Percentiles rank a stretch among this genome's conserved stretches.
phyloP scores from a whole-genome alignment of 2,888 invertebrate species.

The Chromoteleia sp. region DNA sequence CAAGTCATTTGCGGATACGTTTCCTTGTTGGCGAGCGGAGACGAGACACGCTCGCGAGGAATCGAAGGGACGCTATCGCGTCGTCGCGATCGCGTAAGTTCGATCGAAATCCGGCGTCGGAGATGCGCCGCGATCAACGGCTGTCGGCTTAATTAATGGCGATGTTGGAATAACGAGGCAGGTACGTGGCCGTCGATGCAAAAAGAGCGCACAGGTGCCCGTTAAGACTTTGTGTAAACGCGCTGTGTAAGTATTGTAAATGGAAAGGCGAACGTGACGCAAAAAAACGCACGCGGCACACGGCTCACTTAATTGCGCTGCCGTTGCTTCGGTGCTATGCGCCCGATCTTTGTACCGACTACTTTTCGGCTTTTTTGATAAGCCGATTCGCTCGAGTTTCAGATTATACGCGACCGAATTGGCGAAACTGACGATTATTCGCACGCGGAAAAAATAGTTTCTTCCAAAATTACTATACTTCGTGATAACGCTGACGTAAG shows the following conservation, averaged over 20 bases:
- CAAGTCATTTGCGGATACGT: slow-evolving; percentile 47
- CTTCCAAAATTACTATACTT: too few species aligned
- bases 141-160: slow-evolving; percentile 76
- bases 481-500: too few species aligned
- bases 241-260: slow-evolving; percentile 56
- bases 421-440: too few species aligned
- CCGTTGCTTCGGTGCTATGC: slow-evolving; percentile 32
- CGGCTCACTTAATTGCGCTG: slow-evolving; percentile 72
- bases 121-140: slow-evolving; percentile 61
- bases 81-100: slow-evolving; percentile 52
- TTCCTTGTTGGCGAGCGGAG: slow-evolving; percentile 15
- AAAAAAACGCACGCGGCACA: slow-evolving; percentile 54
- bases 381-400: slow-evolving; percentile 10
- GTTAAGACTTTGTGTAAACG: slow-evolving; percentile 63
- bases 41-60: slow-evolving; percentile 47
- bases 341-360: slow-evolving; percentile 27
- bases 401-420: slow-evolving; percentile 1
- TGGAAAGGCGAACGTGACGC: slow-evolving; percentile 73
- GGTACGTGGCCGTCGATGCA: slow-evolving; percentile 69
- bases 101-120: slow-evolving; percentile 60
- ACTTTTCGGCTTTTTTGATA: slow-evolving; percentile 48
- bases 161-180: slow-evolving; percentile 78
- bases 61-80: slow-evolving; percentile 65
- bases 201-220: slow-evolving; percentile 75
- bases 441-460: too few species aligned